A percentile compares a stretch with the other conserved stretches of the same genome.
phyloP scores from a whole-genome alignment of 2,797 vertebrate species.

The Neosilurus hyrtlii region DNA sequence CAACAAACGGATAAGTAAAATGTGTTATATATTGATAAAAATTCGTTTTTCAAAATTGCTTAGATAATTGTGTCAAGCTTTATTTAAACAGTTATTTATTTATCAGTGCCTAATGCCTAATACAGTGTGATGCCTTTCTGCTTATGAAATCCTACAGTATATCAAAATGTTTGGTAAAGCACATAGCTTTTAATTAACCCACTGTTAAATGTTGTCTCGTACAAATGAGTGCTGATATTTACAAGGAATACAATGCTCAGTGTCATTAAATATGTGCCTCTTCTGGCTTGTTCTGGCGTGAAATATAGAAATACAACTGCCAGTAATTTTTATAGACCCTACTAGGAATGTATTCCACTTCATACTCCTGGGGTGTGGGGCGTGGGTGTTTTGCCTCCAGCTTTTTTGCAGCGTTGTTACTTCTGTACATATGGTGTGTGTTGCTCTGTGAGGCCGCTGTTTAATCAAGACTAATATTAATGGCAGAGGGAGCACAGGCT shows the following conservation, averaged over 20 bases:
- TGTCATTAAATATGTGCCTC: not conserved
- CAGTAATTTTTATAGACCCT: conserved; percentile 12
- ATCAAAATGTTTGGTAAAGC: not conserved
- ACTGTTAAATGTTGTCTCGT: not conserved
- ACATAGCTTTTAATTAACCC: not conserved
- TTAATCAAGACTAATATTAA: conserved; percentile 68
- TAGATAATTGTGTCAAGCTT: not conserved
- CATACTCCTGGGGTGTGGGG: conserved; percentile 8
- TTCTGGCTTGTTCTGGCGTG: not conserved
- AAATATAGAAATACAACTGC: conserved; percentile 5
- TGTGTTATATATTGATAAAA: not conserved
- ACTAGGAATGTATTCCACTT: not conserved
- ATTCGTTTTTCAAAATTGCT: not conserved
- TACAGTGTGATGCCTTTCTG: not conserved
- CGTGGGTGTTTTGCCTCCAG: conserved; percentile 4
- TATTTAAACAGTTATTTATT: not conserved
- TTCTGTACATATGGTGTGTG: conserved; percentile 12
- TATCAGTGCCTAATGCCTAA: not conserved
- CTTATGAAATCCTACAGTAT: not conserved
- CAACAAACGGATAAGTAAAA: not conserved
- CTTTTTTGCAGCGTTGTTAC: not conserved
- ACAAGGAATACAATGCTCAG: not conserved
- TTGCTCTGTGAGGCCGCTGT: conserved; percentile 55
- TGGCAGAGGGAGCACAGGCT: conserved; percentile 49
- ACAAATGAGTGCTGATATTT: not conserved